Evolutionary conservation across 2,113 vertebrate genomes (phyloP).

Genomic region (Nerophis ophidion): DNA sequence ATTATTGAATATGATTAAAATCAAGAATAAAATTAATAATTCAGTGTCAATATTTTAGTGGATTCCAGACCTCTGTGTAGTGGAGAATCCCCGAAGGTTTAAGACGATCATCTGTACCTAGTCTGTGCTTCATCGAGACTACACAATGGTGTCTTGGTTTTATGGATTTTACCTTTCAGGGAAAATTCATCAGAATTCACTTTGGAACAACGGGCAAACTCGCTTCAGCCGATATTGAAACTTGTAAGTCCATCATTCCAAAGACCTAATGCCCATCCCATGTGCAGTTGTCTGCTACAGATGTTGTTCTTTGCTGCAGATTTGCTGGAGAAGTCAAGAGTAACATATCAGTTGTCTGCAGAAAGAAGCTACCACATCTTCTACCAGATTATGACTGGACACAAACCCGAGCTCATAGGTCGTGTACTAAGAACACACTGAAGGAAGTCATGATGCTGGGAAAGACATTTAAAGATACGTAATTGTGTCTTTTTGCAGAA

Average conservation of each 20-base stretch:
- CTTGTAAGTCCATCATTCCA: slow-evolving; percentile 37
- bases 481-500: slow-evolving; percentile 32
- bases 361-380: slow-evolving; percentile 70
- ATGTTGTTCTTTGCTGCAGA: slow-evolving; percentile 33
- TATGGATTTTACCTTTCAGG: slow-evolving; percentile 23
- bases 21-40: too few relatives aligned
- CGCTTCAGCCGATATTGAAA: slow-evolving; percentile 62
- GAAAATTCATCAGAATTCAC: slow-evolving; percentile 66
- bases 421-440: not conserved
- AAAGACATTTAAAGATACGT: not conserved
- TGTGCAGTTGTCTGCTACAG: not conserved
- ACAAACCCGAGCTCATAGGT: slow-evolving; percentile 65
- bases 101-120: not conserved
- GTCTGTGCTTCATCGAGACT: not conserved
- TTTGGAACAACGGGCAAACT: slow-evolving; percentile 61
- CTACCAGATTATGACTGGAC: slow-evolving; percentile 61
- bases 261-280: not conserved
- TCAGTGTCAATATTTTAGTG: too few relatives aligned
- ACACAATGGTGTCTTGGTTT: not conserved
- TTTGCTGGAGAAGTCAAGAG: slow-evolving; percentile 68
- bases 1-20: too few relatives aligned
- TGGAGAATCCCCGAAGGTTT: too few relatives aligned
- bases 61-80: too few relatives aligned
- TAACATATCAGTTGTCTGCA: slow-evolving; percentile 60
- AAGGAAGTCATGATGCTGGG: too few relatives aligned